Base-by-base conservation (phyloP, 2,797 vertebrate species). In the Liasis olivaceus region DNA sequence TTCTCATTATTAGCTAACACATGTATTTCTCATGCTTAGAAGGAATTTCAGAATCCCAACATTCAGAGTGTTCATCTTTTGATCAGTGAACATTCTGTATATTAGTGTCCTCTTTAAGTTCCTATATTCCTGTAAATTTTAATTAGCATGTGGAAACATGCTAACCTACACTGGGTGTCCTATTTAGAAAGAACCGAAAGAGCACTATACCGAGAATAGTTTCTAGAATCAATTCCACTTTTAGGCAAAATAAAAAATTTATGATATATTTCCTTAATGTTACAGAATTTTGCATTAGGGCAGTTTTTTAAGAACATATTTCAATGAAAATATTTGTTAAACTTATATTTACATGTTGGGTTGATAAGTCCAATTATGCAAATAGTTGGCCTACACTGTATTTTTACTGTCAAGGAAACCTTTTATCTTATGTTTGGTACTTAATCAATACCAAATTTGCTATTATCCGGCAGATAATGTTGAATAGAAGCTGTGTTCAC, bases 81-180 rank as follows among this genome's bases (percentile, higher is more conserved):
- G 94, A 94, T 95, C 92, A 95, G 92, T 95, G 94, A 95, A 92
- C 51, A 60, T 95, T 66, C 87, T 93, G 63, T 94, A 94, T 92
- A 92, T 93, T 91, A 93, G 69, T 31, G 77, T 95, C 92, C 93
- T 92, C 94, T 96, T 90, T 92, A 42, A 42, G 94, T 96, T 95
- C 14, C 14, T 58, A 26, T 93, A 91, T 95, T 95, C 94, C 77
- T 93, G 93, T 96, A 95, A 96, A 96, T 97, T 96, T 96, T 95
- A 93, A 91, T 87, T 93, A 93, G 90, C 63, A 89, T 77, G 89
- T 81, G 89, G 92, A 95, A 36, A 91, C 2, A 93, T 95, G 93
- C 94, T 93, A 93, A 92, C 91, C 89, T 91, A 77, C 64, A 89
- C 31, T 94, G 94, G 92, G 92, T 95, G 31, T 26, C 56, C 90